These are phyloP conservation scores for Dolichomitus sp. DNA, from an alignment of 2,888 invertebrate species.

Conservation along the genomic window DNA sequence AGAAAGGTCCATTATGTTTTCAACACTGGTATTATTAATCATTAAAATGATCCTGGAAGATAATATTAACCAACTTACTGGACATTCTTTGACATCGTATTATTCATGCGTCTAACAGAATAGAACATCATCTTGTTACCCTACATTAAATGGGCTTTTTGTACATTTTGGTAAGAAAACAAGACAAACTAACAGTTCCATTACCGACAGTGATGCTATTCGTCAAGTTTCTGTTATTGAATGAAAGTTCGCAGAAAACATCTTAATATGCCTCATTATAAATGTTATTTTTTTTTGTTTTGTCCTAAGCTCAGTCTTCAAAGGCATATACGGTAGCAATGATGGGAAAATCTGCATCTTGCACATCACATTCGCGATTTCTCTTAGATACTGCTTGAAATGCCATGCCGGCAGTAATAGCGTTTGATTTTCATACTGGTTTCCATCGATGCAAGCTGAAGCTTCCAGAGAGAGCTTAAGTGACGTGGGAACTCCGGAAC, in stretches of 20 bases:
- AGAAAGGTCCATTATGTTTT: not conserved
- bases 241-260: not conserved
- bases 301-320: not conserved
- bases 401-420: constrained; percentile 32
- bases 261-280: not conserved
- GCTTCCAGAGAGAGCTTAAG: constrained; percentile 72
- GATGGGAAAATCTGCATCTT: constrained; percentile 28
- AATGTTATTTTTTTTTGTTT: too few relatives aligned
- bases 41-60: not conserved
- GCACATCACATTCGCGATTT: not conserved
- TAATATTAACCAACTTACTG: not conserved
- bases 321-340: not conserved
- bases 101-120: not conserved
- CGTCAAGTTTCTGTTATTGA: too few relatives aligned
- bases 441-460: constrained; percentile 40
- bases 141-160: too few relatives aligned
- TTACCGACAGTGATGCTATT: too few relatives aligned
- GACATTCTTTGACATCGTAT: not conserved
- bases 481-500: constrained; percentile 79
- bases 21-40: not conserved
- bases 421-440: constrained; percentile 31
- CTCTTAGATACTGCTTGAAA: constrained; percentile 20
- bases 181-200: too few relatives aligned
- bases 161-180: too few relatives aligned
- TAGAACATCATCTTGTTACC: too few relatives aligned